A percentile compares a stretch with the other conserved stretches of the same genome.
phyloP scores from a whole-genome alignment of 2,797 vertebrate species.

The Neosilurus mollespiculum region DNA sequence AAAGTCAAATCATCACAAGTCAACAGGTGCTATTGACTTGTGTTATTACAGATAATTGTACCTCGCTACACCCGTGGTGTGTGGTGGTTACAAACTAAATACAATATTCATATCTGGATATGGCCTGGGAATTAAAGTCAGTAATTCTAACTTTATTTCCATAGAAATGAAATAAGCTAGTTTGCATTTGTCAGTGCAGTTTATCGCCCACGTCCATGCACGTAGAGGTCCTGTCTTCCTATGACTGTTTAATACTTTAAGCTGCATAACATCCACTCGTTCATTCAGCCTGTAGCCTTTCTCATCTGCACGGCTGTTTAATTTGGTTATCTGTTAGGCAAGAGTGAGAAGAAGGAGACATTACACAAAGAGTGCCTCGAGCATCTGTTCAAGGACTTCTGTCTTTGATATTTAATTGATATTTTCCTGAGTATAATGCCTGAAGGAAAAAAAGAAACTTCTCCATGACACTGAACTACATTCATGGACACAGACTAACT shows the following conservation, averaged over 20 bases:
- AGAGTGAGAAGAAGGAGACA: not conserved
- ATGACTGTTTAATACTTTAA: not conserved
- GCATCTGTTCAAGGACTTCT: slow-evolving; percentile 34
- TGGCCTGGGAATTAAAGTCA: slow-evolving; percentile 16
- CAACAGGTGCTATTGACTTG: slow-evolving; percentile 57
- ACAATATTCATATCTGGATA: slow-evolving; percentile 20
- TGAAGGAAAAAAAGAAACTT: slow-evolving; percentile 30
- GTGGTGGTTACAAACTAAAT: slow-evolving; percentile 11
- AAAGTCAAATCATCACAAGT: slow-evolving; percentile 61
- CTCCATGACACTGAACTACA: slow-evolving; percentile 32
- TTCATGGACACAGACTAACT: slow-evolving; percentile 31
- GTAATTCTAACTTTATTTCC: slow-evolving; percentile 32
- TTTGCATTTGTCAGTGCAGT: slow-evolving; percentile 32
- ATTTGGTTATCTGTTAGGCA: slow-evolving; percentile 24
- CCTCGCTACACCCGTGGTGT: slow-evolving; percentile 15
- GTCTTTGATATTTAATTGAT: slow-evolving; percentile 38
- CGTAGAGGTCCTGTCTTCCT: not conserved
- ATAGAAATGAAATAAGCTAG: slow-evolving; percentile 30
- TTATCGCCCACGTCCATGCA: not conserved
- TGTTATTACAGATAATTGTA: slow-evolving; percentile 50
- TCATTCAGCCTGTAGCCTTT: not conserved
- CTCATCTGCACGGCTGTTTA: slow-evolving; percentile 4
- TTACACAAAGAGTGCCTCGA: slow-evolving; percentile 21
- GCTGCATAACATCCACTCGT: not conserved
- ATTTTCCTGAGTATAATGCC: slow-evolving; percentile 34